Base-by-base conservation (phyloP, 2,888 invertebrate genomes). In the Thecocarcelia acutangulata region DNA sequence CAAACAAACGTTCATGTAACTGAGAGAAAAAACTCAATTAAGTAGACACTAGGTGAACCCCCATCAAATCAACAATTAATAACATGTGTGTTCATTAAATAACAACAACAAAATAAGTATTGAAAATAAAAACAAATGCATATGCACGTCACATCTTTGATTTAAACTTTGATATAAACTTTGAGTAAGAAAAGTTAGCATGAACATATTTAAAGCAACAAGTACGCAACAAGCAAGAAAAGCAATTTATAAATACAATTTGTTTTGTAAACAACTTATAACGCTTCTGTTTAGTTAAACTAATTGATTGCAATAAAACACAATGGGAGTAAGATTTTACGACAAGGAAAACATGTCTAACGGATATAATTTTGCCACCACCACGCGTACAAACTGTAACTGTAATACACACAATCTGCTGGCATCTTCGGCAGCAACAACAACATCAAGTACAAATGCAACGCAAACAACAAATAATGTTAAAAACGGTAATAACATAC, bases 311-410 rank as follows among this genome's bases (percentile, higher is more conserved):
- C 17, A 28, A 48, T n/a, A 64, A 54, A 21, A 42, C 64, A 66
- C n/a, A 54, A 88, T 88, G 89, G 88, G 87, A 24, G 87, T 89
- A 19, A 68, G 85, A 73, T 87, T 88, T 33, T 75, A 86, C 70
- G 88, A 87, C 54, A 85, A 85, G 19, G 85, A 85, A 68, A 88
- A 88, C 83, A 88, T 88, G 64, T 64, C 73, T 48, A 85, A 83
- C 19, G 87, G 85, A 56, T 86, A 87, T 61, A 87, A 87, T 21
- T 33, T 17, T 28, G 21, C 52, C 15, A 48, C 19, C n/a, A 56
- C 15, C 44, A 61, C 46, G 46, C 17, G 9, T 2, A 42, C 28
- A 66, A 19, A 5, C 52, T 66, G 63, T 56, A 68, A 63, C 46
- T 59, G 66, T 46, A 63, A 63, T 13, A 28, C 44, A 12, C 33